phyloP scores from a whole-genome alignment of 2,113 vertebrate genomes.

The Narcine bancroftii region DNA sequence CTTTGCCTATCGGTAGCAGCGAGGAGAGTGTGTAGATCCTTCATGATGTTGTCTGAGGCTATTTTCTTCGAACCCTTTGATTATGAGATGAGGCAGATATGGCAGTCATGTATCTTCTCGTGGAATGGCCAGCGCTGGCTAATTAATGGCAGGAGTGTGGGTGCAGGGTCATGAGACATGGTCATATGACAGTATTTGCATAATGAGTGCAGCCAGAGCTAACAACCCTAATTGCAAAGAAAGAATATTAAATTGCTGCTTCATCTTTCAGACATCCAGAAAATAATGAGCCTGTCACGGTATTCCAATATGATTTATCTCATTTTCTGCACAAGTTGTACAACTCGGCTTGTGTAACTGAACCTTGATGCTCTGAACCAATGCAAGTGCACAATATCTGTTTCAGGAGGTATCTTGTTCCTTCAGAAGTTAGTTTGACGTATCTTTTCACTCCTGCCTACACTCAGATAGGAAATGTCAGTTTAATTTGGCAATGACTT shows the following conservation, averaged over 20 bases:
- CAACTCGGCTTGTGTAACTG: neutral
- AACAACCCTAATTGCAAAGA: neutral
- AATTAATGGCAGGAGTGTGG: neutral
- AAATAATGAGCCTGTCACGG: neutral
- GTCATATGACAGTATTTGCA: neutral
- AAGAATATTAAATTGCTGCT: neutral
- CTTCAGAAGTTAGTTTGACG: neutral
- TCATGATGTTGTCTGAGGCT: too few relatives aligned
- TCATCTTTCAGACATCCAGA: neutral
- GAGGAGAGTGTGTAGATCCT: too few relatives aligned
- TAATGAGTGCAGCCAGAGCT: neutral
- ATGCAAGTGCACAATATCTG: neutral
- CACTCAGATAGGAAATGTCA: neutral
- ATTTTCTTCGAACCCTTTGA: too few relatives aligned
- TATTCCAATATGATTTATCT: neutral
- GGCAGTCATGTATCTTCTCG: too few relatives aligned
- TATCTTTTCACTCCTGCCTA: neutral
- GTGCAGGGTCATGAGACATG: neutral
- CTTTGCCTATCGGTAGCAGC: too few relatives aligned
- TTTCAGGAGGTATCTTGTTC: neutral
- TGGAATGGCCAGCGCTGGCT: neutral
- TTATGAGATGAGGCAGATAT: too few relatives aligned
- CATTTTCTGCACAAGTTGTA: neutral
- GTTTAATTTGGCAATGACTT: neutral
- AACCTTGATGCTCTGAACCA: neutral